phyloP scores from a whole-genome alignment of 1,140 invertebrate genomes.

The Cherax quadricarinatus region DNA sequence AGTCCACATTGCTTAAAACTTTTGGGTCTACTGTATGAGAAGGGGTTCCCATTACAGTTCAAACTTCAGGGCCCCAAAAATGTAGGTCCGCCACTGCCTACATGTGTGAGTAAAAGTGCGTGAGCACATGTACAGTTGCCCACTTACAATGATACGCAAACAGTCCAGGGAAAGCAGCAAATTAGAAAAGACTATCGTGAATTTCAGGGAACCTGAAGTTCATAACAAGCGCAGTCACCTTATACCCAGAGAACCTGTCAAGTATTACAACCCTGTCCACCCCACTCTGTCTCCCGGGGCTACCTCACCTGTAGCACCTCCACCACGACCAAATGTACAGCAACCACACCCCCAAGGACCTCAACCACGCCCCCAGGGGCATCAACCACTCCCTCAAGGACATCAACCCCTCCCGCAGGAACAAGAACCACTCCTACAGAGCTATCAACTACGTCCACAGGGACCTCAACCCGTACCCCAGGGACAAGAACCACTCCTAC shows the following conservation, averaged over 20 bases:
- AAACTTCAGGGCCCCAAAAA: too few relatives aligned
- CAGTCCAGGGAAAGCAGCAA: neutral
- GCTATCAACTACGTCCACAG: neutral
- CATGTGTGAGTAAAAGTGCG: conserved; percentile 5
- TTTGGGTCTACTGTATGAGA: too few relatives aligned
- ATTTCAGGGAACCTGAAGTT: conserved; percentile 3
- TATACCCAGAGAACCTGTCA: conserved; percentile 50
- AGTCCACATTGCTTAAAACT: too few relatives aligned
- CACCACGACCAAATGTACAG: neutral
- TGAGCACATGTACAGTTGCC: neutral
- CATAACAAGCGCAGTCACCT: conserved; percentile 6
- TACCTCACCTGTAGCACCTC: neutral
- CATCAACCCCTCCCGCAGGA: neutral
- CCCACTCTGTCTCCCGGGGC: neutral
- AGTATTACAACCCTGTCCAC: conserved; percentile 7
- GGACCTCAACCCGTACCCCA: neutral
- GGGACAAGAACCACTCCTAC: neutral
- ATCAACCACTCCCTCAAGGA: neutral
- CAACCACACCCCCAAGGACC: neutral
- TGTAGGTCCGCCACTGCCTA: neutral
- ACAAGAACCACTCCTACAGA: neutral
- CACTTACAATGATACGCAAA: conserved; percentile 27
- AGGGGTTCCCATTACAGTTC: too few relatives aligned
- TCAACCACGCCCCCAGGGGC: neutral
- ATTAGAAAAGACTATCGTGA: neutral